A percentile compares a stretch with the other conserved stretches of the same genome.
Evolutionary conservation across 2,797 vertebrate species (phyloP).

Genomic region (Glossophaga mutica): DNA sequence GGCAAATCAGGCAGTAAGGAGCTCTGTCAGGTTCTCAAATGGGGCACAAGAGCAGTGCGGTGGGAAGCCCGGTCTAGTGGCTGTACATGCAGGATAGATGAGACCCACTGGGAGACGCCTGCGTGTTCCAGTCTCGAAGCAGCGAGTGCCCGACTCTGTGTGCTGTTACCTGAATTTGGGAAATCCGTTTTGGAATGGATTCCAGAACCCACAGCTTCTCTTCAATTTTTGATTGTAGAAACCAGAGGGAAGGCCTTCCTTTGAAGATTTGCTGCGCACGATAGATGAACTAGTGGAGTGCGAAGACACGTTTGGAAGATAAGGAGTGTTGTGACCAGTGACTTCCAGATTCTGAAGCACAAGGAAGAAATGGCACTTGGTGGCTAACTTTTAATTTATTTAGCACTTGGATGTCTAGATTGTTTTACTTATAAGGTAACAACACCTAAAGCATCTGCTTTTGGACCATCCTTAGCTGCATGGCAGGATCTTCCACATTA

Average conservation of each 20-base stretch:
- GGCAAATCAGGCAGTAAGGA: neutral
- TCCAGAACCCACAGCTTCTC: slow-evolving; percentile 31
- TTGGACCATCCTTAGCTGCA: neutral
- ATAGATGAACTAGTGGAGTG: slow-evolving; percentile 88
- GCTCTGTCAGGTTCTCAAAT: neutral
- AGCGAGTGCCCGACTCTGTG: too few species aligned
- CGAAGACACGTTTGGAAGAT: slow-evolving; percentile 83
- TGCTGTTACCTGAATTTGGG: neutral
- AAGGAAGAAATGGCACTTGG: neutral
- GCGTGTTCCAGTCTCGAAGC: neutral
- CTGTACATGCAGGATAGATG: rapidly evolving
- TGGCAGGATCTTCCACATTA: neutral
- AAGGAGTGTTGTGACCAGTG: neutral
- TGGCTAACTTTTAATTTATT: slow-evolving; percentile 4
- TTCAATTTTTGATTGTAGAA: slow-evolving; percentile 80
- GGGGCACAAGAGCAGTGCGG: neutral
- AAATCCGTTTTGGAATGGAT: neutral
- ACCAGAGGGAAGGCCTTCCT: slow-evolving; percentile 88
- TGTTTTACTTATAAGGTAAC: neutral
- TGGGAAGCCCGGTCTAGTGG: neutral
- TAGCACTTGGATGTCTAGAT: neutral
- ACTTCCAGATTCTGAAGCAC: neutral
- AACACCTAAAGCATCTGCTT: neutral
- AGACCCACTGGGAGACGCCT: neutral
- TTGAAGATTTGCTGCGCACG: slow-evolving; percentile 83